Base-by-base conservation (phyloP, 2,888 invertebrate species). In the Sympetrum striolatum region DNA sequence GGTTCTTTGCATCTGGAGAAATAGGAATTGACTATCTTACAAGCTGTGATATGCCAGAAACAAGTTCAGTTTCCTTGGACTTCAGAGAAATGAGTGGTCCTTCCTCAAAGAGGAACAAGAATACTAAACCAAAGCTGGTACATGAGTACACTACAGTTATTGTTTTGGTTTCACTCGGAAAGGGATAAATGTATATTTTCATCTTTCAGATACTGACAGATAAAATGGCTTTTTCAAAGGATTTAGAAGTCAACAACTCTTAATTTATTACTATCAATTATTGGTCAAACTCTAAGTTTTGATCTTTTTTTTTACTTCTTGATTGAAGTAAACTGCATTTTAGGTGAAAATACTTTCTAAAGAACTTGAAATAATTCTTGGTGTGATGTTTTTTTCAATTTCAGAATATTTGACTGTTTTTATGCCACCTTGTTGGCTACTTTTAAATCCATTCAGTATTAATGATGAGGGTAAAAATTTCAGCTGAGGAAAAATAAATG, bases 1-100 rank as follows among this genome's bases (percentile, higher is more conserved):
- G 86, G 1, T 86, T 86, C 39, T 86, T 86, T 86, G 86, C 64
- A n/a, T 86, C 60, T 37, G 86, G 86, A 37, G 86, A 86, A 86
- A 86, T 86, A 37, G 86, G 86, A n/a, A 37, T n/a, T 60, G 37
- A 86, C 37, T 86, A 60, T n/a, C 18, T 86, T 39, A 8, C 22
- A 12, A 22, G 35, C 10, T 31, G n/a, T 86, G 60, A 86, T 15
- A 53, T 18, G 35, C 58, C 53, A 60, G 25, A 14, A n/a, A 44
- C 39, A 48, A 25, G 18, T 44, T 22, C n/a, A 2, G 25, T 25
- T 25, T 18, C n/a, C n/a, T 80, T 44, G n/a, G 81, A 73, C 14
- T 31, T 81, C 15, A n/a, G 82, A n/a, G 58, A 35, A 10, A 37
- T 3, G 10, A 10, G 22, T 31, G 86, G 39, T 12, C 86, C 86